A percentile compares a stretch with the other conserved stretches of the same genome.
These are phyloP conservation scores for Colius striatus DNA, from an alignment of 2,113 vertebrate genomes.

Conservation along the genomic window DNA sequence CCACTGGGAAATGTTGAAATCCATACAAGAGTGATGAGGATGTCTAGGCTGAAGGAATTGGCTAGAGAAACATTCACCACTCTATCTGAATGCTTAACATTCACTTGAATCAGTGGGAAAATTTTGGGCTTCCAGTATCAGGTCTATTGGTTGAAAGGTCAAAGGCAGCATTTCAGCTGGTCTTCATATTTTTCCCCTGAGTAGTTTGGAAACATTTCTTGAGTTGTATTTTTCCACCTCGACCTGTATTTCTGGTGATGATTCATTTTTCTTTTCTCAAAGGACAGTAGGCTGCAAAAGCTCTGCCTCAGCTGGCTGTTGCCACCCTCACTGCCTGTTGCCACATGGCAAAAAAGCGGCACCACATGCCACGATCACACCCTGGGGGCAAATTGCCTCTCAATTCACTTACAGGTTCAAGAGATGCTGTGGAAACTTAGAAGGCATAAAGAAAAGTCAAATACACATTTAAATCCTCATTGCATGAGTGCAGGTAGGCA, in stretches of 20 bases:
- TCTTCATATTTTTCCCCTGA: background rate
- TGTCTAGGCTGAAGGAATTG: background rate
- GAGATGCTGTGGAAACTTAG: background rate
- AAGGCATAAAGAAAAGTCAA: background rate
- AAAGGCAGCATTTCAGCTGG: background rate
- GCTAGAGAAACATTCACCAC: background rate
- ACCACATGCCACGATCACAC: rapidly evolving
- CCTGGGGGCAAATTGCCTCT: background rate
- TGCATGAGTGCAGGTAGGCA: rapidly evolving
- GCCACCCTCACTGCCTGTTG: background rate
- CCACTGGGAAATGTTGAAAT: constrained; percentile 7
- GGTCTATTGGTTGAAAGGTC: background rate
- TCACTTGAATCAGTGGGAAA: background rate
- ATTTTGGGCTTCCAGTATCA: background rate
- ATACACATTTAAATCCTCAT: background rate
- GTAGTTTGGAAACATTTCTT: background rate
- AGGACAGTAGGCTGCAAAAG: background rate
- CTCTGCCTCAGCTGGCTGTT: rapidly evolving
- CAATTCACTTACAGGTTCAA: background rate
- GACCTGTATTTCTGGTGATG: background rate
- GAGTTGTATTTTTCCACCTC: background rate
- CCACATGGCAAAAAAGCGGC: background rate
- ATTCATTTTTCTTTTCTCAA: background rate
- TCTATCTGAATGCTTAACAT: background rate
- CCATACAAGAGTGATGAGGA: background rate